Conservation (phyloP, 1,140 invertebrate genomes). For the Hyles euphorbiae region DNA sequence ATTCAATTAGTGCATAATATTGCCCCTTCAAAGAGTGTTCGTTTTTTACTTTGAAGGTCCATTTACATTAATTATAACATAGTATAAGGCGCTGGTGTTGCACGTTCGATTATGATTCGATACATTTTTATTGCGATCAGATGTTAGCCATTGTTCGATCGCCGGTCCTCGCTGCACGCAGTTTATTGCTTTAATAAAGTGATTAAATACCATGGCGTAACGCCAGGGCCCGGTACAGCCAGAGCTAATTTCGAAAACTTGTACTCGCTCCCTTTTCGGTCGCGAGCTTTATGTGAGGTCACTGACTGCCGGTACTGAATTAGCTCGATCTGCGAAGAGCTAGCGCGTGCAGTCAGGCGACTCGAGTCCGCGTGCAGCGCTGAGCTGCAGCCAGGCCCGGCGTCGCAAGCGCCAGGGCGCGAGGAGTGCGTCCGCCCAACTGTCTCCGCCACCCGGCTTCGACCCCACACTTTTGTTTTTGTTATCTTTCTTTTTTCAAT, state of each 20-base stretch:
- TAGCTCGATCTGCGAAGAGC: conserved; percentile 7
- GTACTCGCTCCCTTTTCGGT: conserved; percentile 25
- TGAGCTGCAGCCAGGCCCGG: no score
- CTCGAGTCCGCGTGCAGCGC: no score
- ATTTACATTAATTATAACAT: conserved; percentile 36
- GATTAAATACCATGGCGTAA: conserved; percentile 47
- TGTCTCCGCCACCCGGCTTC: conserved; percentile 18
- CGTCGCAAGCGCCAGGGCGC: background rate
- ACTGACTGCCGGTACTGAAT: conserved; percentile 23
- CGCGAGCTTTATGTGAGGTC: conserved; percentile 23
- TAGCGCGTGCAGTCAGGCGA: no score
- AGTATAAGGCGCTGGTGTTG: conserved; percentile 29
- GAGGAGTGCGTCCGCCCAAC: conserved; percentile 4
- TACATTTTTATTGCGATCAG: conserved; percentile 41
- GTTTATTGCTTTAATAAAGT: conserved; percentile 47
- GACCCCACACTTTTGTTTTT: conserved; percentile 50
- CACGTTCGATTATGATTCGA: conserved; percentile 17
- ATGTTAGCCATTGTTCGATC: conserved; percentile 35
- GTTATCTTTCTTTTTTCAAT: conserved; percentile 67
- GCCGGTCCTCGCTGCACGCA: conserved; percentile 22
- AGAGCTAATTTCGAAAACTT: conserved; percentile 39
- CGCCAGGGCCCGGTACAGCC: conserved; percentile 26
- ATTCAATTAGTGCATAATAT: no score
- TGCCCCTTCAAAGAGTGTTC: no score
- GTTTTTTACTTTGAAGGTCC: no score